Percentiles rank a stretch among this genome's conserved stretches.
These are phyloP conservation scores for Ostrea edulis DNA, from an alignment of 1,140 invertebrate genomes.

Conservation along the genomic window DNA sequence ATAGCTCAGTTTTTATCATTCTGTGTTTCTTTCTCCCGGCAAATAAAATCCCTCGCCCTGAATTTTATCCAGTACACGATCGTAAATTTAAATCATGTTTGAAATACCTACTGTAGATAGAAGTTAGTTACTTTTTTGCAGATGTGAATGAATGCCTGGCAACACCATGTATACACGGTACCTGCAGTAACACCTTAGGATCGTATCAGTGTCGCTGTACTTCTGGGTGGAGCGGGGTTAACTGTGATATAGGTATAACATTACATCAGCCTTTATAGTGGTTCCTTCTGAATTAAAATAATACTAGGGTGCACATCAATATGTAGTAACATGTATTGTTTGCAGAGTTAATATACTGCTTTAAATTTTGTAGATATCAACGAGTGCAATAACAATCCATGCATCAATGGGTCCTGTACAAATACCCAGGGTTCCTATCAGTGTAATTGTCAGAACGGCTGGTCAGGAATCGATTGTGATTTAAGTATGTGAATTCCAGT, in stretches of 20 bases:
- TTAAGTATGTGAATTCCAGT: not conserved
- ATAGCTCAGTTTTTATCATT: not conserved
- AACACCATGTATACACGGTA: conserved; percentile 41
- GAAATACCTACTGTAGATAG: not conserved
- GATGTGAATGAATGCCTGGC: conserved; percentile 54
- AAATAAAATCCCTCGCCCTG: too few species aligned
- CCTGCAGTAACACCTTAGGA: conserved; percentile 51
- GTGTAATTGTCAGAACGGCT: conserved; percentile 39
- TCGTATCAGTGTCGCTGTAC: conserved; percentile 35
- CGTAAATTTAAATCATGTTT: not conserved
- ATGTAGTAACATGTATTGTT: too few species aligned
- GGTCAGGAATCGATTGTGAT: conserved; percentile 38
- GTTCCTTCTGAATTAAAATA: too few species aligned
- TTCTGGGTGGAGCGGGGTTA: conserved; percentile 36
- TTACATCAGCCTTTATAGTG: too few species aligned
- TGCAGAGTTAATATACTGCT: not conserved
- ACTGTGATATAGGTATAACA: conserved; percentile 3
- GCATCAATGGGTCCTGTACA: conserved; percentile 42
- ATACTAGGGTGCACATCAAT: too few species aligned
- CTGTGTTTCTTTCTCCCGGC: not conserved
- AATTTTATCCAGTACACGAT: too few species aligned
- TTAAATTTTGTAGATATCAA: conserved; percentile 42
- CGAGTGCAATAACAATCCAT: conserved; percentile 42
- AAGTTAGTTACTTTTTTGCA: not conserved
- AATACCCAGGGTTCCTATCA: conserved; percentile 32